These are phyloP conservation scores for Argyrosomus regius DNA, from an alignment of 2,797 vertebrate species.

Conservation along the genomic window DNA sequence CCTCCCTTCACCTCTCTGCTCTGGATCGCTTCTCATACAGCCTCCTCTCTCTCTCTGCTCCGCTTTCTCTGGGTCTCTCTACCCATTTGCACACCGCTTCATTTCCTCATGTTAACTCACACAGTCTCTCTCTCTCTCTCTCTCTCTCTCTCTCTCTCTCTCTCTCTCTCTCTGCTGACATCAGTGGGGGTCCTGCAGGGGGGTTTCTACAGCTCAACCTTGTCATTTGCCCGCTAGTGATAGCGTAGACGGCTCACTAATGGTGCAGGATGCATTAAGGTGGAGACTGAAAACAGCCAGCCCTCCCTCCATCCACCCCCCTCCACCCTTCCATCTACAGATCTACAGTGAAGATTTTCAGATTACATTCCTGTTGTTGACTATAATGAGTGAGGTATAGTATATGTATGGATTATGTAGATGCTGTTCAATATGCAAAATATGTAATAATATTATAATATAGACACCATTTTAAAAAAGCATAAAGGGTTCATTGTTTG, in stretches of 20 bases:
- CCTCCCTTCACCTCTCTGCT: slow-evolving; percentile 66
- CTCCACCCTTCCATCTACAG: slow-evolving; percentile 6
- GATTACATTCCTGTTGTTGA: neutral
- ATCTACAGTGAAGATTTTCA: slow-evolving; percentile 19
- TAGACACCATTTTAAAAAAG: no score
- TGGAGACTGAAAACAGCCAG: slow-evolving; percentile 46
- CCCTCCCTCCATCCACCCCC: slow-evolving; percentile 59
- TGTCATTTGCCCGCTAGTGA: slow-evolving; percentile 46
- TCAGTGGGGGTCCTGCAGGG: slow-evolving; percentile 88
- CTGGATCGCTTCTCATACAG: slow-evolving; percentile 39
- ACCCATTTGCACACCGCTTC: slow-evolving; percentile 55
- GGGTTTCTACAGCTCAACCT: slow-evolving; percentile 65
- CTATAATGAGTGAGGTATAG: neutral
- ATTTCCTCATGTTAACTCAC: slow-evolving; percentile 63
- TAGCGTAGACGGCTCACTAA: slow-evolving; percentile 45
- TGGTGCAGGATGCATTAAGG: slow-evolving; percentile 58
- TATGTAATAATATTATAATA: neutral
- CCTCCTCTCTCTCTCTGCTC: slow-evolving; percentile 44
- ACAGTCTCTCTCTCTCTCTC: neutral
- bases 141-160: slow-evolving; percentile 30
- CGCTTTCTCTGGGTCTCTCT: slow-evolving; percentile 40
- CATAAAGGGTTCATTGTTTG: neutral
- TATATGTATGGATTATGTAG: neutral
- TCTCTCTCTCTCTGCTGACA: slow-evolving; percentile 80
- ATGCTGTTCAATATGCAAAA: neutral